Percentiles rank a stretch among this genome's conserved stretches.
Conservation (phyloP, 2,888 invertebrate genomes). For the Ischnura elegans region DNA sequence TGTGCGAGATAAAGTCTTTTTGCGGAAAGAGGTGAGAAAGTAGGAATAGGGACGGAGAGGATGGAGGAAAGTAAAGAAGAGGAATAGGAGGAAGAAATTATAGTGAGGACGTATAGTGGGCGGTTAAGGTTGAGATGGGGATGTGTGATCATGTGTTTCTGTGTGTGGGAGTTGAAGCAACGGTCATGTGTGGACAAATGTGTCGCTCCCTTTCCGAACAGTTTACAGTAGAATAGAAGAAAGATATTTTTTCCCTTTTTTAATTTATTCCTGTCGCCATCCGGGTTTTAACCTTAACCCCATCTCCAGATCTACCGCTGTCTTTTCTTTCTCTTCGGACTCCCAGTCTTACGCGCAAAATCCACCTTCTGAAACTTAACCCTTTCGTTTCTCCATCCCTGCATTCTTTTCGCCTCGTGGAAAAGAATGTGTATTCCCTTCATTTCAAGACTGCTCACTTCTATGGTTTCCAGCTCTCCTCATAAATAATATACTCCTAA, state of each 20-base stretch:
- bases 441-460: too few relatives aligned
- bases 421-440: too few relatives aligned
- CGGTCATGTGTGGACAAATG: conserved; percentile 64
- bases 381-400: neutral
- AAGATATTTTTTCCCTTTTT: neutral
- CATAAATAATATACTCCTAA: too few relatives aligned
- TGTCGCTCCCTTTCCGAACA: conserved; percentile 51
- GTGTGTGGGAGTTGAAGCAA: conserved; percentile 8
- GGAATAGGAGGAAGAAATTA: neutral
- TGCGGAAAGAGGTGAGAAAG: conserved; percentile 17
- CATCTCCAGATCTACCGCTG: neutral
- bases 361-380: neutral
- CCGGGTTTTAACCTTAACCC: conserved; percentile 9
- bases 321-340: conserved; percentile 12
- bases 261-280: neutral
- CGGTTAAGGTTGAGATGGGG: neutral
- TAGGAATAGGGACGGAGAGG: neutral
- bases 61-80: neutral
- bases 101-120: conserved; percentile 33
- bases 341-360: conserved; percentile 3
- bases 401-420: neutral
- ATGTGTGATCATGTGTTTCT: neutral
- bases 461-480: too few relatives aligned
- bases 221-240: conserved; percentile 56
- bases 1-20: neutral